A percentile compares a stretch with the other conserved stretches of the same genome.
phyloP scores from a whole-genome alignment of 2,113 vertebrate genomes.

The Xerus inauris region DNA sequence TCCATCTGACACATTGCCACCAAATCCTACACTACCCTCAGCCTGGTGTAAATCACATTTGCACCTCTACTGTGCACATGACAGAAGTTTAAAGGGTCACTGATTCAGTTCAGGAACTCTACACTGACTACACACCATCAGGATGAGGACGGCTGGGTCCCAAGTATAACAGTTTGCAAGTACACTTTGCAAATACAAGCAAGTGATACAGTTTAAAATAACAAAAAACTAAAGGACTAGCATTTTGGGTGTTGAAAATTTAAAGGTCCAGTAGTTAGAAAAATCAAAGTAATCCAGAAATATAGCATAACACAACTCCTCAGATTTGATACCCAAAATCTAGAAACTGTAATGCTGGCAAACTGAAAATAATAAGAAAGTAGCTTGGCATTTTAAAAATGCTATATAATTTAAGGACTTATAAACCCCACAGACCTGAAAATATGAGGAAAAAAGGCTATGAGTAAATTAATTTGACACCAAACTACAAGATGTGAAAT shows the following conservation, averaged over 20 bases:
- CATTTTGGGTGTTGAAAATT: neutral
- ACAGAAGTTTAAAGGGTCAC: neutral
- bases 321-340: neutral
- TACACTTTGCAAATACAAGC: neutral
- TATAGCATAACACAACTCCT: neutral
- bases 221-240: neutral
- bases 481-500: neutral
- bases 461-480: neutral
- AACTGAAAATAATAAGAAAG: conserved; percentile 3
- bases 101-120: neutral
- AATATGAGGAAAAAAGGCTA: neutral
- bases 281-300: conserved; percentile 34
- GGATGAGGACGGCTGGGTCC: neutral
- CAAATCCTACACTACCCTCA: neutral
- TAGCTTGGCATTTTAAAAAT: neutral
- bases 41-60: neutral
- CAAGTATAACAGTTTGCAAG: neutral
- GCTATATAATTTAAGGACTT: neutral
- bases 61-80: neutral
- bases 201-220: neutral
- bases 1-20: neutral
- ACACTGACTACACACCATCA: neutral
- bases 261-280: neutral
- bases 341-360: neutral
- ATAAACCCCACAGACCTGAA: neutral